Conservation (phyloP, 30 jellyfish, hydroid and myxozoan genomes). For the Hydractinia echinata region DNA sequence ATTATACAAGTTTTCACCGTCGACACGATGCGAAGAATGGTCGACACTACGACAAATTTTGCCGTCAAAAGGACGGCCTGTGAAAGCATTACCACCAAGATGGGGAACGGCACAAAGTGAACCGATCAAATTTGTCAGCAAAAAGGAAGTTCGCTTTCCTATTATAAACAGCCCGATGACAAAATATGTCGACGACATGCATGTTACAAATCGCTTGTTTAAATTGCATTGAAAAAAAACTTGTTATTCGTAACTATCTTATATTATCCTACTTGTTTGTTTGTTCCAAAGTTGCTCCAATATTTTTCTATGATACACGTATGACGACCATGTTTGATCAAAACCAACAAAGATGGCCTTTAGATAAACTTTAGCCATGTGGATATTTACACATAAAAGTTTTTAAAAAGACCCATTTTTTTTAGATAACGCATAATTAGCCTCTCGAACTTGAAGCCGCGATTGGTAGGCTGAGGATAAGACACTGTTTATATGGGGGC, state of each 20-base stretch:
- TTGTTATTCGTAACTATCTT: background rate
- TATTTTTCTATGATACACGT: too few relatives aligned
- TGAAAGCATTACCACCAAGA: constrained; percentile 37
- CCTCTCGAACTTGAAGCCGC: too few relatives aligned
- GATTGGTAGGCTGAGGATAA: too few relatives aligned
- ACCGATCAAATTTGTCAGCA: background rate
- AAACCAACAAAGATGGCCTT: too few relatives aligned
- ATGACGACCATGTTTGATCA: too few relatives aligned
- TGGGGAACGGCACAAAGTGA: constrained; percentile 63
- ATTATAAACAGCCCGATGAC: constrained; percentile 73
- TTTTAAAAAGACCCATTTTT: too few relatives aligned
- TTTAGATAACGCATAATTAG: too few relatives aligned
- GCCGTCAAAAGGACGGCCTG: constrained; percentile 50
- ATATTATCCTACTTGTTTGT: too few relatives aligned
- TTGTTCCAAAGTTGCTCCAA: too few relatives aligned
- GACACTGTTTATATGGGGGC: too few relatives aligned
- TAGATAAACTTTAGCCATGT: too few relatives aligned
- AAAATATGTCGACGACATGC: constrained; percentile 33
- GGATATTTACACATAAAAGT: too few relatives aligned
- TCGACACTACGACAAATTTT: constrained; percentile 65
- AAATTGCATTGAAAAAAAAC: constrained; percentile 2
- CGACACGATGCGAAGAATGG: constrained; percentile 85
- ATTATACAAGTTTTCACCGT: constrained; percentile 45
- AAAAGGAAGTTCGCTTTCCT: constrained; percentile 44
- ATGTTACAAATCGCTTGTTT: constrained; percentile 15